phyloP scores from a whole-genome alignment of 2,888 invertebrate species.

The Eupithecia dodoneata region DNA sequence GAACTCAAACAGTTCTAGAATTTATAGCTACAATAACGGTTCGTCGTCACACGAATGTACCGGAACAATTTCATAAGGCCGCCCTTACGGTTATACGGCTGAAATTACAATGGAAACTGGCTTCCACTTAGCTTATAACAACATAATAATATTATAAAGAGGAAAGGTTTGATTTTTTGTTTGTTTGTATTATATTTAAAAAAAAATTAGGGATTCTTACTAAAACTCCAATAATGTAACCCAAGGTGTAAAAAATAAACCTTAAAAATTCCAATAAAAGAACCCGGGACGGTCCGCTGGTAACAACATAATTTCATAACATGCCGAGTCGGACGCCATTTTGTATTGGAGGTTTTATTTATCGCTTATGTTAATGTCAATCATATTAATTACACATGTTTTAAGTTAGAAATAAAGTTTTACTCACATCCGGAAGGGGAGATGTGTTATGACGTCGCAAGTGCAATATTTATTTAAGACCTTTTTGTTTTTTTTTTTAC shows the following conservation, averaged over 20 bases:
- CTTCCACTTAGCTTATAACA: neutral
- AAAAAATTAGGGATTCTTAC: too few species aligned
- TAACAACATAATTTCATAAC: neutral
- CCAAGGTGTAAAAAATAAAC: too few species aligned
- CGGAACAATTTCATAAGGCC: slow-evolving; percentile 53
- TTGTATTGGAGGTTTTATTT: neutral
- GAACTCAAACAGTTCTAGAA: slow-evolving; percentile 35
- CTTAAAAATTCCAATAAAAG: too few species aligned
- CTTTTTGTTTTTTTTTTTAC: neutral
- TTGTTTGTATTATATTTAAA: too few species aligned
- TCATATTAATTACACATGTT: neutral
- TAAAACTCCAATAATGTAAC: too few species aligned
- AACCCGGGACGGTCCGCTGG: neutral
- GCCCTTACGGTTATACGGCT: slow-evolving; percentile 23
- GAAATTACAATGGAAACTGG: slow-evolving; percentile 17
- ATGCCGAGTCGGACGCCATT: neutral
- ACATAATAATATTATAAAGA: neutral
- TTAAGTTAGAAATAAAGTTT: neutral
- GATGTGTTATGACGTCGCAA: too few species aligned
- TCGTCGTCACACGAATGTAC: slow-evolving; percentile 42
- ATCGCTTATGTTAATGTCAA: neutral
- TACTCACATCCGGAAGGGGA: neutral
- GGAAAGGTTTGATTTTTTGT: too few species aligned
- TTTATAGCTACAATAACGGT: slow-evolving; percentile 49
- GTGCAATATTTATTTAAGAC: neutral